Conservation (phyloP, 2,888 invertebrate species). For the Acanthosepion lycidas region DNA sequence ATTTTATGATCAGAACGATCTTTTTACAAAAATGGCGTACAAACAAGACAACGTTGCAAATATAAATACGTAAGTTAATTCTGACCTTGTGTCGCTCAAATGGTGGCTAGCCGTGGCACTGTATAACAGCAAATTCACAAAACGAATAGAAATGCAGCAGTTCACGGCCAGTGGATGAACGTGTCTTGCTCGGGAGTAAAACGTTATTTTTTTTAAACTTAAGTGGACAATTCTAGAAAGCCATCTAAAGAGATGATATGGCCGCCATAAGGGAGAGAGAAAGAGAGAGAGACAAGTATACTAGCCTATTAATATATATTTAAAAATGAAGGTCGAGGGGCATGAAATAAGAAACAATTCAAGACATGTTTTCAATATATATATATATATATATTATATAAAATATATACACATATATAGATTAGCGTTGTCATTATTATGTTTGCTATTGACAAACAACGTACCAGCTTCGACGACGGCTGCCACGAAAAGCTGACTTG, state of each 20-base stretch:
- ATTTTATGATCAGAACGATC: neutral
- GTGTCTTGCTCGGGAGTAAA: neutral
- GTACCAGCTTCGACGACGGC: slow-evolving; percentile 11
- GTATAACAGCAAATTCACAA: slow-evolving; percentile 11
- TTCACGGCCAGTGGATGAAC: neutral
- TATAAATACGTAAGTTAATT: slow-evolving; percentile 6
- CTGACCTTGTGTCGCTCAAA: neutral
- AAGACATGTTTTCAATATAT: neutral
- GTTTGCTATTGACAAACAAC: slow-evolving; percentile 17
- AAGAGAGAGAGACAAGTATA: neutral
- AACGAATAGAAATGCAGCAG: neutral
- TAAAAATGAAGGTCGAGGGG: neutral
- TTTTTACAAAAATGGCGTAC: slow-evolving; percentile 4
- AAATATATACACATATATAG: neutral
- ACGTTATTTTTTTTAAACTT: neutral
- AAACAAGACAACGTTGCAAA: neutral
- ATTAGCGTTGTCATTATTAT: slow-evolving; percentile 33
- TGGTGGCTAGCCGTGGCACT: neutral
- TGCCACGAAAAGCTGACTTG: neutral
- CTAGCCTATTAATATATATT: neutral
- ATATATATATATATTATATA: neutral
- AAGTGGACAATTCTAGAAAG: neutral
- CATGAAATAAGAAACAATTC: slow-evolving; percentile 8
- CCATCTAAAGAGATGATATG: neutral
- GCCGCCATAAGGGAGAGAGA: neutral